Evolutionary conservation across 2,888 invertebrate species (phyloP).

Genomic region (Micoletzkya japonica): DNA sequence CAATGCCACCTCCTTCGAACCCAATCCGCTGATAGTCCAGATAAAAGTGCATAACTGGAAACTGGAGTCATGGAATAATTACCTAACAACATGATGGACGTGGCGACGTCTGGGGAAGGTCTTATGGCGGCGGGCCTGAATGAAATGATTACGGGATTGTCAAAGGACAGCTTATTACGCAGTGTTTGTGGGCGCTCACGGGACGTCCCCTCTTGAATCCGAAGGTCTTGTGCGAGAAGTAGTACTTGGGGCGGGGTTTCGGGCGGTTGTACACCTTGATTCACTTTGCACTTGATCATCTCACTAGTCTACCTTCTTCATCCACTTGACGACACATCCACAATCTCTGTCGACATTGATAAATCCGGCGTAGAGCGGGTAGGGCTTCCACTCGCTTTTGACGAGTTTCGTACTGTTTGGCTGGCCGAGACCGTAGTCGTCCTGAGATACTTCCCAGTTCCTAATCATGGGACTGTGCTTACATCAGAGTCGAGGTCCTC

Average conservation of each 20-base stretch:
- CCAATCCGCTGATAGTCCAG: too few species aligned
- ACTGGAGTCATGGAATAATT: not conserved
- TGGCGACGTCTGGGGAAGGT: slow-evolving; percentile 20
- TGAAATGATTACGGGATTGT: not conserved
- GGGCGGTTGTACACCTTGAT: slow-evolving; percentile 9
- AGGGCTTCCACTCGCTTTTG: slow-evolving; percentile 16
- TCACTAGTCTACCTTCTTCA: slow-evolving; percentile 9
- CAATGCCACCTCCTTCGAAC: too few species aligned
- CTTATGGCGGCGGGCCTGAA: not conserved
- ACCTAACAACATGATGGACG: slow-evolving; percentile 17
- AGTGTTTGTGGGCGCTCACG: not conserved
- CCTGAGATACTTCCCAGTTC: not conserved
- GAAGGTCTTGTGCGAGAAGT: slow-evolving; percentile 20
- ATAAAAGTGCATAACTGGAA: too few species aligned
- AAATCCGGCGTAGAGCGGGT: slow-evolving; percentile 15
- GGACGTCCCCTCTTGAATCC: slow-evolving; percentile 19
- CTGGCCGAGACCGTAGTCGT: not conserved
- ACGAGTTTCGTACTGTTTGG: not conserved
- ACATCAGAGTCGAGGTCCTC: slow-evolving; percentile 5
- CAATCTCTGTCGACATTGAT: slow-evolving; percentile 18
- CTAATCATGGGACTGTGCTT: not conserved
- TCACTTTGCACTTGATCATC: not conserved
- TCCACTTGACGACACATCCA: slow-evolving; percentile 27
- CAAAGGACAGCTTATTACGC: not conserved
- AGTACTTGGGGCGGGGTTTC: slow-evolving; percentile 13